phyloP scores from a whole-genome alignment of 2,797 vertebrate genomes.

The Typhlichthys subterraneus region DNA sequence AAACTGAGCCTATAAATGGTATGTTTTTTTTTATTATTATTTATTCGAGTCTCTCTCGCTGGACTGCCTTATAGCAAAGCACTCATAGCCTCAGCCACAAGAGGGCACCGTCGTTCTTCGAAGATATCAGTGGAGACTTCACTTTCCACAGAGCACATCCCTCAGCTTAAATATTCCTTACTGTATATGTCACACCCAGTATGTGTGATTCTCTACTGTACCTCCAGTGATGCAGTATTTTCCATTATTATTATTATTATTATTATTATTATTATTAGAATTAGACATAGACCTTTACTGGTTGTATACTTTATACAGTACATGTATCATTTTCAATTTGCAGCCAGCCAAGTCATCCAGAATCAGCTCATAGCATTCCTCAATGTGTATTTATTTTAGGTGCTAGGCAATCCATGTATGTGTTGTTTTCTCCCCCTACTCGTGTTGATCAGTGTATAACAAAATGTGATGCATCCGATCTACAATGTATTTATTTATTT shows the following conservation, averaged over 20 bases:
- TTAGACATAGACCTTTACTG: slow-evolving; percentile 19
- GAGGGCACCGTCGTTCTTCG: slow-evolving; percentile 53
- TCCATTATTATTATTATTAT: slow-evolving; percentile 20
- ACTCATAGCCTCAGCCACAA: slow-evolving; percentile 45
- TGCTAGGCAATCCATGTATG: neutral
- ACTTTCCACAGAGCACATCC: slow-evolving; percentile 27
- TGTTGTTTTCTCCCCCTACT: neutral
- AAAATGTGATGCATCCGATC: neutral
- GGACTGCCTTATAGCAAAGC: slow-evolving; percentile 31
- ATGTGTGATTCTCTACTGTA: slow-evolving; percentile 36
- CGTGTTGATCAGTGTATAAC: neutral
- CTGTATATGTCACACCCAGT: slow-evolving; percentile 26
- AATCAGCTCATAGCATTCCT: too few species aligned
- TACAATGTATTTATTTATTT: slow-evolving; percentile 32
- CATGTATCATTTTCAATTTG: slow-evolving; percentile 19
- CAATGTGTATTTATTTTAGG: too few species aligned
- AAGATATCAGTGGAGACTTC: slow-evolving; percentile 26
- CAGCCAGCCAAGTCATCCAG: neutral
- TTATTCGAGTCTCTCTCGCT: slow-evolving; percentile 23
- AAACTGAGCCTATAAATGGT: slow-evolving; percentile 61
- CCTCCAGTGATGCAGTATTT: slow-evolving; percentile 26
- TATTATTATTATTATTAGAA: neutral
- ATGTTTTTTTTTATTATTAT: slow-evolving; percentile 48
- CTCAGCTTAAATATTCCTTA: slow-evolving; percentile 25
- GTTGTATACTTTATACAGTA: slow-evolving; percentile 10